These are phyloP conservation scores for Kuschelorhynchus macadamiae DNA, from an alignment of 2,888 invertebrate genomes.

Conservation along the genomic window DNA sequence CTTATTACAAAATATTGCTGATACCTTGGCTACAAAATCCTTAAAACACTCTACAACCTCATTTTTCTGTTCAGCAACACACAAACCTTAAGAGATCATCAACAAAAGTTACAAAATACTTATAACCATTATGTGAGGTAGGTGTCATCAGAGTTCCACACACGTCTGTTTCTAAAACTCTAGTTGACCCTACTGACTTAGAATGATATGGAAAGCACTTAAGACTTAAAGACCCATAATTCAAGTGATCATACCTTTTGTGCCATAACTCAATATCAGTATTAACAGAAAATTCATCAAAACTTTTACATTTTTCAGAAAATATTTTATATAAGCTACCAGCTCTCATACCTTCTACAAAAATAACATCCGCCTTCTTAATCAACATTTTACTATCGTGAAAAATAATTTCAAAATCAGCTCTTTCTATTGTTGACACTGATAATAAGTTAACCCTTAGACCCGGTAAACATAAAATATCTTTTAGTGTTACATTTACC, in stretches of 20 bases:
- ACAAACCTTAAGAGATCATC: constrained; percentile 4
- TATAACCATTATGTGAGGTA: not conserved
- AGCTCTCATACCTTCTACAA: constrained; percentile 16
- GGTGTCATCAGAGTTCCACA: too few species aligned
- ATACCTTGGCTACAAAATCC: not conserved
- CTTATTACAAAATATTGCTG: not conserved
- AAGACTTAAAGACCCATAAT: too few species aligned
- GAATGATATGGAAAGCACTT: too few species aligned
- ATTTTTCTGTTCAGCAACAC: too few species aligned
- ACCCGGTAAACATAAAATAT: constrained; percentile 33
- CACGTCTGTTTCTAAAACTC: too few species aligned
- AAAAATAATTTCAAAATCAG: constrained; percentile 26
- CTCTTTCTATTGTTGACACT: not conserved
- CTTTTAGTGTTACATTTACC: constrained; percentile 34
- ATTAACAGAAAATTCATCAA: constrained; percentile 6
- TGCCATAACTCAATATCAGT: not conserved
- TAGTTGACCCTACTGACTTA: too few species aligned
- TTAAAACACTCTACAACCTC: too few species aligned
- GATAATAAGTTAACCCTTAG: constrained; percentile 36
- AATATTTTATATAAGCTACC: constrained; percentile 16
- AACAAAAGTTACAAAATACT: constrained; percentile 10
- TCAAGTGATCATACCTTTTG: too few species aligned
- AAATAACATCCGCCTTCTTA: constrained; percentile 21
- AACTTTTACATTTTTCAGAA: constrained; percentile 8
- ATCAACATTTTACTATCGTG: constrained; percentile 29